Conservation (phyloP, 2,888 invertebrate genomes). For the Myopa testacea region DNA sequence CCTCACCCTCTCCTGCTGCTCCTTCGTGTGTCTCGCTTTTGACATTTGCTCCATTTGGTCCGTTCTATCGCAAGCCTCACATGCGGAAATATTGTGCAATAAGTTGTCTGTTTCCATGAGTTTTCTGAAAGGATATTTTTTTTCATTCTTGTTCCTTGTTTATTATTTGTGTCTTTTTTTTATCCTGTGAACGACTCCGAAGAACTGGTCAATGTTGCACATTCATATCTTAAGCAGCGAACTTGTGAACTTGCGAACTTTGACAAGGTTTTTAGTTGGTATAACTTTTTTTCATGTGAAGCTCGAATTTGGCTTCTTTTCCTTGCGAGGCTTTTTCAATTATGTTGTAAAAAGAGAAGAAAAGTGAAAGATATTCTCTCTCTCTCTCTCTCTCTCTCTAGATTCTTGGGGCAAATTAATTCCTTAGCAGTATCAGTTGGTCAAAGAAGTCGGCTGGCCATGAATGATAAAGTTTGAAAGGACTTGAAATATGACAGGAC, state of each 20-base stretch:
- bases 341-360: not conserved
- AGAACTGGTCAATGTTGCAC: not conserved
- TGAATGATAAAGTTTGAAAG: no score
- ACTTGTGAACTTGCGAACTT: slow-evolving; percentile 6
- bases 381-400: no score
- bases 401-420: slow-evolving; percentile 8
- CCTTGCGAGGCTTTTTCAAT: slow-evolving; percentile 4
- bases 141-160: not conserved
- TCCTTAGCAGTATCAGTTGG: not conserved
- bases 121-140: slow-evolving; percentile 4
- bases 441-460: not conserved
- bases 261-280: not conserved
- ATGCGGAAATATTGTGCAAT: slow-evolving; percentile 35
- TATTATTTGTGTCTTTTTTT: not conserved
- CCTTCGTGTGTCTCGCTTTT: not conserved
- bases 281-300: not conserved
- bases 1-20: not conserved
- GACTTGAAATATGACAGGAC: no score
- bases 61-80: slow-evolving; percentile 31
- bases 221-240: slow-evolving; percentile 23
- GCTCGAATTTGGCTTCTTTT: slow-evolving; percentile 7
- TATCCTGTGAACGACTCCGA: not conserved
- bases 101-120: slow-evolving; percentile 25
- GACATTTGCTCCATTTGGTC: slow-evolving; percentile 6
- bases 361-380: slow-evolving; percentile 10